These are phyloP conservation scores for Rhynchotus rufescens DNA, from an alignment of 2,797 vertebrate species.

Conservation along the genomic window DNA sequence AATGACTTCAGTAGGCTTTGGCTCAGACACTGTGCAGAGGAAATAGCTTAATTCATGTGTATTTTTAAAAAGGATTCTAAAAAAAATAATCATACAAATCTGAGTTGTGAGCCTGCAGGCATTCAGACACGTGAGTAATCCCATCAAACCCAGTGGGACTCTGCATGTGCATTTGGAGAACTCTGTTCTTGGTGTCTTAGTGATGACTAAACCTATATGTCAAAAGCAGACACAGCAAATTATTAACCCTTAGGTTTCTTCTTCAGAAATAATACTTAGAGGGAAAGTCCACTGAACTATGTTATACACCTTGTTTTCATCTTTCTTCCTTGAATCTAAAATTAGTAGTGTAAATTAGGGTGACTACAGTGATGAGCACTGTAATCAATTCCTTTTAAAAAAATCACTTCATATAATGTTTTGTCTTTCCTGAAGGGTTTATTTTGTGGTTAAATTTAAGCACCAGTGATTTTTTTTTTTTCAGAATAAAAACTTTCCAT, in stretches of 20 bases:
- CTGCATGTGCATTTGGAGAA: background rate
- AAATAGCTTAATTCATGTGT: constrained; percentile 46
- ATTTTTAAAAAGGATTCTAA: constrained; percentile 45
- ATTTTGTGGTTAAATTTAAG: background rate
- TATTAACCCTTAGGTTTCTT: background rate
- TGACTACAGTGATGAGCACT: background rate
- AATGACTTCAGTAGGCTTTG: constrained; percentile 49
- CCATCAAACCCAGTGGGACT: background rate
- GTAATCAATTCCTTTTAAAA: background rate
- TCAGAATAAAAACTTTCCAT: constrained; percentile 32
- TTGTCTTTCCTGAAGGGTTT: background rate
- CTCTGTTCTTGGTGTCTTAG: background rate
- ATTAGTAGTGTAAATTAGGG: background rate
- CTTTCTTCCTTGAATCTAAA: background rate
- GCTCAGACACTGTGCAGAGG: constrained; percentile 23
- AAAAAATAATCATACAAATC: background rate
- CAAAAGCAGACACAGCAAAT: background rate
- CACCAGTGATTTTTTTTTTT: background rate
- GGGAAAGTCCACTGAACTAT: background rate
- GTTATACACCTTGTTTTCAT: background rate
- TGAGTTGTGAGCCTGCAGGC: background rate
- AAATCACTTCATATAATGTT: background rate
- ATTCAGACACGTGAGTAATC: background rate
- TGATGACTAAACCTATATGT: background rate
- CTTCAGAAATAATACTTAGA: background rate